Conservation (phyloP, 2,797 vertebrate species). For the Cuniculus paca region DNA sequence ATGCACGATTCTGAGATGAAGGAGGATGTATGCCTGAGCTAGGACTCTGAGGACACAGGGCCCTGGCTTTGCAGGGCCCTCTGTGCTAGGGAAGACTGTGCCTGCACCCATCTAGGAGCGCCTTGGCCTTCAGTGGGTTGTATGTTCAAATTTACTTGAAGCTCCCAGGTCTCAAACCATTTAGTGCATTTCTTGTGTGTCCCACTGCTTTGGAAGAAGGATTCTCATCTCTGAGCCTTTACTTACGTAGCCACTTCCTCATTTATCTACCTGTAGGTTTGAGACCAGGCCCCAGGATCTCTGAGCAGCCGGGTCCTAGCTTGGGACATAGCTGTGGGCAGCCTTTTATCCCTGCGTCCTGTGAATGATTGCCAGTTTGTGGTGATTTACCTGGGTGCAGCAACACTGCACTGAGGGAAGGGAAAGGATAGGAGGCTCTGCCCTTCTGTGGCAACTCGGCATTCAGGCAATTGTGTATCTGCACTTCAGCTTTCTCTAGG, state of each 20-base stretch:
- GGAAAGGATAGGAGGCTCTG: neutral
- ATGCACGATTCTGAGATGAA: neutral
- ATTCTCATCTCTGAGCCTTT: constrained; percentile 61
- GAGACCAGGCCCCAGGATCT: constrained; percentile 58
- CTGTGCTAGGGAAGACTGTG: neutral
- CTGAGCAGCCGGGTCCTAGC: neutral
- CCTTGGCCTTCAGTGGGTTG: neutral
- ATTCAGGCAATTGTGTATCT: neutral
- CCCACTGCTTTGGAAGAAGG: constrained; percentile 68
- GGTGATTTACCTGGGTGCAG: neutral
- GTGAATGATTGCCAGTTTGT: neutral
- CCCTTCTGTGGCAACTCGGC: neutral
- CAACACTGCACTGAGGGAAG: neutral
- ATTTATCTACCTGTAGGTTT: neutral
- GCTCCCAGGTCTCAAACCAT: constrained; percentile 82
- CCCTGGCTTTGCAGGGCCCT: neutral
- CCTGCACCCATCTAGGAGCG: neutral
- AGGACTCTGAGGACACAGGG: neutral
- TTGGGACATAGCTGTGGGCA: neutral
- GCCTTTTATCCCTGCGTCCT: neutral
- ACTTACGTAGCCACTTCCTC: neutral
- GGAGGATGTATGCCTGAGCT: neutral
- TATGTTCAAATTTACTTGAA: constrained; percentile 71
- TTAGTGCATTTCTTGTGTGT: constrained; percentile 79
- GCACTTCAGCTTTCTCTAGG: neutral